A percentile compares a stretch with the other conserved stretches of the same genome.
phyloP scores from a whole-genome alignment of 2,888 invertebrate genomes.

The Erebia epiphron region DNA sequence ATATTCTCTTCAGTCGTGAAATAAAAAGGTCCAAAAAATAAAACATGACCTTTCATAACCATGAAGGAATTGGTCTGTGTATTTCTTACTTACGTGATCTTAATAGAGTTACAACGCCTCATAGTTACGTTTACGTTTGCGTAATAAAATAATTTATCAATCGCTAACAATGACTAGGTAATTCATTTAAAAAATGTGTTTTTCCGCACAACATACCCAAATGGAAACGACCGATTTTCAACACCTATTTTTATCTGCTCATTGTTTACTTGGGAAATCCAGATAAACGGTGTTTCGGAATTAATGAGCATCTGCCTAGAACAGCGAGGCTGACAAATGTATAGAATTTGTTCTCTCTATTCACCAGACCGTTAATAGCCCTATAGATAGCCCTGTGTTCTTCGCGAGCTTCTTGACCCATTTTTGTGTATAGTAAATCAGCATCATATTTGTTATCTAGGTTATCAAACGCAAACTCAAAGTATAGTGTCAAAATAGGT shows the following conservation, averaged over 20 bases:
- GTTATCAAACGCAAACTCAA: too few species aligned
- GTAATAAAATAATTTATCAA: too few species aligned
- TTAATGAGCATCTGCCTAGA: slow-evolving; percentile 45
- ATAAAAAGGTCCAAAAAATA: too few species aligned
- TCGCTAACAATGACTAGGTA: too few species aligned
- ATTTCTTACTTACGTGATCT: too few species aligned
- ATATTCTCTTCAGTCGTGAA: too few species aligned
- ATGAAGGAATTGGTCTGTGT: too few species aligned
- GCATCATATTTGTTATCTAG: background rate
- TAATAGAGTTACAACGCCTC: too few species aligned
- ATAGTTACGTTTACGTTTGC: too few species aligned
- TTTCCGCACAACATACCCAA: background rate
- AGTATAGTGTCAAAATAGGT: too few species aligned
- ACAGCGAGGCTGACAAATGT: slow-evolving; percentile 46
- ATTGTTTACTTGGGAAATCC: slow-evolving; percentile 43
- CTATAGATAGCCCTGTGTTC: background rate
- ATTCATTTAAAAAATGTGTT: background rate
- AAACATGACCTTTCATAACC: too few species aligned
- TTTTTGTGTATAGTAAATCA: background rate
- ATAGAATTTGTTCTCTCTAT: slow-evolving; percentile 46
- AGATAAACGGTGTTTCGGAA: slow-evolving; percentile 43
- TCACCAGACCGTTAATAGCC: slow-evolving; percentile 32
- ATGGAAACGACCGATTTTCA: slow-evolving; percentile 16
- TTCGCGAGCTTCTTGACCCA: slow-evolving; percentile 9
- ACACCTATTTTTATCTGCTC: slow-evolving; percentile 38